A percentile compares a stretch with the other conserved stretches of the same genome.
Conservation (phyloP, 1,140 invertebrate species). For the Eueides isabella region DNA sequence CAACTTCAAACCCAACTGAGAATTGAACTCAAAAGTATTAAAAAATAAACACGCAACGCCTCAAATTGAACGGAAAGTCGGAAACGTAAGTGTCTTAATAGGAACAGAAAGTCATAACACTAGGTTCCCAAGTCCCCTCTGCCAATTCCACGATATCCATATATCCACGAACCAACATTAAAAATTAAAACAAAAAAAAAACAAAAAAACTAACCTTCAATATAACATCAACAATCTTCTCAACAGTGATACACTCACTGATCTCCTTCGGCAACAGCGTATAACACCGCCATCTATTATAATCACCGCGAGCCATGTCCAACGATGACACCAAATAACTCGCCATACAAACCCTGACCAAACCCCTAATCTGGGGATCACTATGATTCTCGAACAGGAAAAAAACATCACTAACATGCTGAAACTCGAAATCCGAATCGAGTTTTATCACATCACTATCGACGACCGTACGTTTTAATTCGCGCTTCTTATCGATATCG, state of each 20-base stretch:
- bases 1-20: too few relatives aligned
- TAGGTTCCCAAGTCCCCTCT: too few relatives aligned
- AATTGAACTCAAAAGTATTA: too few relatives aligned
- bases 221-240: constrained; percentile 81
- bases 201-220: constrained; percentile 76
- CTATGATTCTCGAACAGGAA: constrained; percentile 87
- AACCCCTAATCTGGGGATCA: constrained; percentile 92
- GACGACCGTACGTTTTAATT: constrained; percentile 41
- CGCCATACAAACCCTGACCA: constrained; percentile 86
- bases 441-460: constrained; percentile 32
- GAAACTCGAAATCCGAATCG: constrained; percentile 65
- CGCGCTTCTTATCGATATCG: constrained; percentile 40
- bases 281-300: constrained; percentile 77
- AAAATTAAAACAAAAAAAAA: too few relatives aligned
- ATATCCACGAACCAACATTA: too few relatives aligned
- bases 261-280: constrained; percentile 59
- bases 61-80: too few relatives aligned
- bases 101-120: too few relatives aligned
- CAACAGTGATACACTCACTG: constrained; percentile 70
- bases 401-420: constrained; percentile 86
- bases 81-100: too few relatives aligned
- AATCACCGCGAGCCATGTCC: constrained; percentile 83
- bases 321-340: constrained; percentile 86
- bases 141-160: too few relatives aligned
- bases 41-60: too few relatives aligned